These are phyloP conservation scores for Morpho achilles DNA, from an alignment of 2,888 invertebrate genomes.

Conservation along the genomic window DNA sequence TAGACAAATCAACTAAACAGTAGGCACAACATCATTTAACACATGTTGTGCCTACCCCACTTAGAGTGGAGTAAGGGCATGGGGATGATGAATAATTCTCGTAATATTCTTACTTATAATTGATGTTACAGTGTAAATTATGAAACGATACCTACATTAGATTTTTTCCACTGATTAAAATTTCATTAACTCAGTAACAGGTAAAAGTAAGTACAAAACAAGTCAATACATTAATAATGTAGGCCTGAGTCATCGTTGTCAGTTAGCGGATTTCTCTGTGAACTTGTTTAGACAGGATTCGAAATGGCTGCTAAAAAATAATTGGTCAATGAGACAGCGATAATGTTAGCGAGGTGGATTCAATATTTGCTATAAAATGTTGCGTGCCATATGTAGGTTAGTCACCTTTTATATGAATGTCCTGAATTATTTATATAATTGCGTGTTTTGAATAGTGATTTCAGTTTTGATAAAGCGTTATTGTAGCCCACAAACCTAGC, in stretches of 20 bases:
- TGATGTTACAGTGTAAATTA: too few relatives aligned
- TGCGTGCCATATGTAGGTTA: constrained; percentile 3
- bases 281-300: constrained; percentile 32
- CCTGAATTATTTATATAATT: constrained; percentile 5
- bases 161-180: too few relatives aligned
- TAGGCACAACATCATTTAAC: too few relatives aligned
- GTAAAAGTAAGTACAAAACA: constrained; percentile 35
- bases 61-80: too few relatives aligned
- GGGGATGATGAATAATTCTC: too few relatives aligned
- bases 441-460: constrained; percentile 7
- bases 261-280: constrained; percentile 36
- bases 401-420: constrained; percentile 9
- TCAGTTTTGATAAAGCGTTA: constrained; percentile 1
- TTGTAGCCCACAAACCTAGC: constrained; percentile 9
- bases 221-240: constrained; percentile 31
- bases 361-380: constrained; percentile 2
- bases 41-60: too few relatives aligned
- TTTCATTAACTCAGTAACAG: constrained; percentile 23
- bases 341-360: constrained; percentile 10
- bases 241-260: constrained; percentile 47
- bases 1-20: too few relatives aligned
- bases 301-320: constrained; percentile 9
- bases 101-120: too few relatives aligned
- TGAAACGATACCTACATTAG: too few relatives aligned
- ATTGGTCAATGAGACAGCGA: constrained; percentile 13